Percentiles rank a stretch among this genome's conserved stretches.
Evolutionary conservation across 2,797 vertebrate species (phyloP).

Genomic region (Mionectes olivaceus): DNA sequence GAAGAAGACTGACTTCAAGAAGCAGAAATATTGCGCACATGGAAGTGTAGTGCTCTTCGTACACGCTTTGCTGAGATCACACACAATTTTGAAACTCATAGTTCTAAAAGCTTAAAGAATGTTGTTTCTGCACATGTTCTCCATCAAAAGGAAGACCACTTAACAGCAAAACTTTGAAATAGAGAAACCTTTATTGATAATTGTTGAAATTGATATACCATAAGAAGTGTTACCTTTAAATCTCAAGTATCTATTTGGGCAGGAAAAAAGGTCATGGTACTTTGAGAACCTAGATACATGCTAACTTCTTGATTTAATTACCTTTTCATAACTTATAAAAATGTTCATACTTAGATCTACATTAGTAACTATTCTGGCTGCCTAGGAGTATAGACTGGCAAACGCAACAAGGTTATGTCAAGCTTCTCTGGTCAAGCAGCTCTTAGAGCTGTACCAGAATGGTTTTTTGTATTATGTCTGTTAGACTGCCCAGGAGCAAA

Average conservation of each 20-base stretch:
- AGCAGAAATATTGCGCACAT: neutral
- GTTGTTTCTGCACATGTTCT: neutral
- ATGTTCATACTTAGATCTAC: neutral
- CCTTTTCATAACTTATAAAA: neutral
- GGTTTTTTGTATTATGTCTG: neutral
- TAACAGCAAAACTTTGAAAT: neutral
- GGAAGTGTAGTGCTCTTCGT: fast-evolving
- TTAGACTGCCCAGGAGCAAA: neutral
- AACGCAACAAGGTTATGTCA: neutral
- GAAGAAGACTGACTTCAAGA: neutral
- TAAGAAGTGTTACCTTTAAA: neutral
- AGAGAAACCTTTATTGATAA: neutral
- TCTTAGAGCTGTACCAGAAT: neutral
- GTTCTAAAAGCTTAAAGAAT: neutral
- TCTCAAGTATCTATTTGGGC: neutral
- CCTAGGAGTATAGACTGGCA: neutral
- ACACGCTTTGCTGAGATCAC: neutral
- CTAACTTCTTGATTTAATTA: neutral
- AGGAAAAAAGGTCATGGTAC: neutral
- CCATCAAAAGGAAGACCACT: fast-evolving
- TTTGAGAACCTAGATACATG: neutral
- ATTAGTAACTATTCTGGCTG: neutral
- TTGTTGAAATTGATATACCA: neutral
- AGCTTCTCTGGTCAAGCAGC: neutral
- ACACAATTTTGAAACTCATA: neutral